Base-by-base conservation (phyloP, 1,140 invertebrate species). In the Carposina sasakii region DNA sequence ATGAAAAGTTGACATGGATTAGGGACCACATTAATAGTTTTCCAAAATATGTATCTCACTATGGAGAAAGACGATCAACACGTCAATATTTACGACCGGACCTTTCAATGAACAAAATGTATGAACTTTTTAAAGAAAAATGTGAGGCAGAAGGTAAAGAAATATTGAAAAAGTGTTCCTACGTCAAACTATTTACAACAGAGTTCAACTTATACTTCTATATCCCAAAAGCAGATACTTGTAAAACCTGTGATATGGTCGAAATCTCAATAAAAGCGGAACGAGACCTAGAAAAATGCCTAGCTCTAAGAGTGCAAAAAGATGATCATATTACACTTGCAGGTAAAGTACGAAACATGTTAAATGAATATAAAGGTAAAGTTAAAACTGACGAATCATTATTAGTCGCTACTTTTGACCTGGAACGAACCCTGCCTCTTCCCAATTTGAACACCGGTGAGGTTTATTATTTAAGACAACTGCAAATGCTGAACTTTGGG, bases 1-100 rank as follows among this genome's bases (percentile, higher is more conserved):
- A 48, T 46, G 51, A 53, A 47, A 53, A 53, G 51, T 46, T 53
- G 23, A 47, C 33, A 40, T 53, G 51, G 43, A 47, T 53, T 47
- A 39, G 28, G 10, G 51, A 53, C 13, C 39, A 47, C 26, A 53
- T 47, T 47, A 40, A 41, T 37, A 46, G 45, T 53, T 53, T 53
- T 37, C 43, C 43, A 22, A 52, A 52, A 52, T 52, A 44, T 52
- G 34, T 36, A n/a, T 37, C 40, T 37, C 50, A 47, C 23, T 39
- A 47, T 45, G 41, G 49, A 52, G 49, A 52, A 48, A 44, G 48
- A 19, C 37, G 33, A 52, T 45, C 49, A 45, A 52, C 17, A 30
- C 49, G 41, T 17, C 40, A 52, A 52, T 52, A 52, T 52, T 52
- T 37, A 42, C 40, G 39, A 12, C 48, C 48, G 17, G 49, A 36